phyloP scores from a whole-genome alignment of 2,113 vertebrate genomes.

The Pangasianodon hypophthalmus region DNA sequence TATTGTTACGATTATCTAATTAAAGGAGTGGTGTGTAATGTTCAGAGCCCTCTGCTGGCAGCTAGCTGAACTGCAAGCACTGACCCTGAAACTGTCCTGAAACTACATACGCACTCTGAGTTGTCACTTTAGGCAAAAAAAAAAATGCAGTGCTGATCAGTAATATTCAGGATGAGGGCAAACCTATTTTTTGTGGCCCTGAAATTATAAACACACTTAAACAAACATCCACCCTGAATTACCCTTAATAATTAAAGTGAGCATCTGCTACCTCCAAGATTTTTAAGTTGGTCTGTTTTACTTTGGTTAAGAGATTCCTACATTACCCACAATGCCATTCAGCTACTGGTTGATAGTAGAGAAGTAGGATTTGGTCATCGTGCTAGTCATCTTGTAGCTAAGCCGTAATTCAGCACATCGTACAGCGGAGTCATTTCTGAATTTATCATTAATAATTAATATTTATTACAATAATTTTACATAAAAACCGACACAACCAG shows the following conservation, averaged over 20 bases:
- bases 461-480: not conserved
- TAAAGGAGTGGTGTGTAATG: not conserved
- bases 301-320: not conserved
- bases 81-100: not conserved
- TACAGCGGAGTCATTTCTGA: not conserved
- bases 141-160: not conserved
- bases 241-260: not conserved
- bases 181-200: too few species aligned
- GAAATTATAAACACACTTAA: too few species aligned
- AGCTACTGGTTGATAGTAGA: not conserved
- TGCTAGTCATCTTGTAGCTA: too few species aligned
- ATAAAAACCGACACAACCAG: not conserved
- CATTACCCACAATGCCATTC: not conserved
- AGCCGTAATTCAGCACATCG: not conserved
- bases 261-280: not conserved
- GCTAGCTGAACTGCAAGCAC: not conserved
- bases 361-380: not conserved
- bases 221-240: not conserved
- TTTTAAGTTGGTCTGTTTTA: not conserved
- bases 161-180: not conserved
- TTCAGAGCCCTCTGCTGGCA: not conserved
- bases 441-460: not conserved
- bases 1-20: not conserved
- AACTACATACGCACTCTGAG: not conserved
- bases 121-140: not conserved